Base-by-base conservation (phyloP, 2,888 invertebrate species). In the Nasonia oneida region DNA sequence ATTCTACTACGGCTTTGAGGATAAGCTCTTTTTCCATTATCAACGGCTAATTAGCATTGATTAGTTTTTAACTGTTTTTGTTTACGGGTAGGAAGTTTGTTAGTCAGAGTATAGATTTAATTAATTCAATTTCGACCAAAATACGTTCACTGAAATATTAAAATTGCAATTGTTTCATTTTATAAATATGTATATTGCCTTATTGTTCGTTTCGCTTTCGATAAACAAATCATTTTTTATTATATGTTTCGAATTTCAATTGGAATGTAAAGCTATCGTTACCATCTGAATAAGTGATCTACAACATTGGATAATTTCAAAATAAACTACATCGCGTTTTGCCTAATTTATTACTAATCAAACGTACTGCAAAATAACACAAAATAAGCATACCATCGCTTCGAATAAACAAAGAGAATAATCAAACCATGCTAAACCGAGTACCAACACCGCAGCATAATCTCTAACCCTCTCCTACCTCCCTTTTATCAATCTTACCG, bases 401-500 rank as follows among this genome's bases (percentile, higher is more conserved):
- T 15, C 18, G 18, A 53, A 53, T 53, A 5, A 53, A 4, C 0
- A 15, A 18, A 18, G 15, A 53, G 18, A 29, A 64, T 23, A 64
- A 23, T 64, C n/a, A 64, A 23, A 10, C 64, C 10, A 23, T 42
- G 3, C 6, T 3, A n/a, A 80, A 64, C 33, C 70, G 14, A 79
- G 67, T 23, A 79, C 12, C 33, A 33, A 33, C 3, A n/a, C 57
- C 57, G n/a, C 57, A n/a, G 6, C 57, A 37, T 37, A 57, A 57
- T 57, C 23, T 23, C 61, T 61, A 77, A 14, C 64, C n/a, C n/a
- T 3, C 8, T 50, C 6, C 61, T 23, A 2, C 29, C 29, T 23
- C 64, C 42, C 23, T 64, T 83, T 82, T 76, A 83, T 77, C 70
- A 76, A 77, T 83, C 70, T 83, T 77, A 77, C 42, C 50, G 83